A percentile compares a stretch with the other conserved stretches of the same genome.
These are phyloP conservation scores for Macquaria australasica DNA, from an alignment of 2,113 vertebrate genomes.

Conservation along the genomic window DNA sequence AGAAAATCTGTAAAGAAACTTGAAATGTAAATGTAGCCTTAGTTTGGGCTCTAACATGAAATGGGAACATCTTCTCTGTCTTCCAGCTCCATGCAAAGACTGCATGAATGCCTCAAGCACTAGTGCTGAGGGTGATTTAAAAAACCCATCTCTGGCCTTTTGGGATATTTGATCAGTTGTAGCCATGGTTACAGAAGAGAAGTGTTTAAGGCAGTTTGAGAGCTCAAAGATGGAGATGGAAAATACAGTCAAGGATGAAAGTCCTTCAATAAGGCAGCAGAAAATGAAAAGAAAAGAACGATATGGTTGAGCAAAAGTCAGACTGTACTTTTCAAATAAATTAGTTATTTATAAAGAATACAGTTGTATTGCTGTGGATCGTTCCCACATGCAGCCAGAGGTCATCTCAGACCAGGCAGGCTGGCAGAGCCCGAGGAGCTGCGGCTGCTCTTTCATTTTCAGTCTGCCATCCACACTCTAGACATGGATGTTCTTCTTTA, in stretches of 20 bases:
- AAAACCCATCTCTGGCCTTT: slow-evolving; percentile 34
- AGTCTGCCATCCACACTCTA: background rate
- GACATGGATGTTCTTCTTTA: slow-evolving; percentile 30
- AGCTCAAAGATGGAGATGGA: slow-evolving; percentile 42
- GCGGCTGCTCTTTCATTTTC: slow-evolving; percentile 17
- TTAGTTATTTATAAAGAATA: slow-evolving; percentile 18
- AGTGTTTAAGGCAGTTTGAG: slow-evolving; percentile 47
- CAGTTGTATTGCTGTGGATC: background rate
- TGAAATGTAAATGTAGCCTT: slow-evolving; percentile 7
- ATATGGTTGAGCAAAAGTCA: background rate
- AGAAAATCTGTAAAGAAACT: background rate
- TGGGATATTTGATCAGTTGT: slow-evolving; percentile 63
- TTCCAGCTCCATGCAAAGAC: slow-evolving; percentile 28
- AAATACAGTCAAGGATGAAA: slow-evolving; percentile 40
- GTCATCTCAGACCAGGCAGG: background rate
- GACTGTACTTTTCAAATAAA: slow-evolving; percentile 10
- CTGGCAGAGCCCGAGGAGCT: background rate
- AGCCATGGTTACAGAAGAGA: slow-evolving; percentile 68
- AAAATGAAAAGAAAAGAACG: slow-evolving; percentile 4
- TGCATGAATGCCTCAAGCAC: slow-evolving; percentile 26
- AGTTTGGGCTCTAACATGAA: background rate
- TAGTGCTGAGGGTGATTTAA: slow-evolving; percentile 45
- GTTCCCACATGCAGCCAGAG: background rate
- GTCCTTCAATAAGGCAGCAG: slow-evolving; percentile 24
- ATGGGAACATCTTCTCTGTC: slow-evolving; percentile 6